Evolutionary conservation across 2,888 invertebrate species (phyloP).

Genomic region (Acholoe squamosa): DNA sequence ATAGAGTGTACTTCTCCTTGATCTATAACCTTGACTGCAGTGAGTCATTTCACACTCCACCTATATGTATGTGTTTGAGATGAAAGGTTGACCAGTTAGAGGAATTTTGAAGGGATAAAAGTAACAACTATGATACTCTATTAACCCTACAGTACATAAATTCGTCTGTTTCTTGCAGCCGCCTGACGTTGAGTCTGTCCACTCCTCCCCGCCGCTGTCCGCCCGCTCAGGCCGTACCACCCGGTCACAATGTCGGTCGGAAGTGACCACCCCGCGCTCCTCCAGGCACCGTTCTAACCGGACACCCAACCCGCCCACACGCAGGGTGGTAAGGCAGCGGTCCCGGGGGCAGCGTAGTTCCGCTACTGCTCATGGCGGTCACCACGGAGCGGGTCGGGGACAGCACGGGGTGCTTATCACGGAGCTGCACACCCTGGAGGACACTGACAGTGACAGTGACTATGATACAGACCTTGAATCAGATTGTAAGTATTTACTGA

Average conservation of each 20-base stretch:
- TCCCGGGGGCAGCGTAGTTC: not conserved
- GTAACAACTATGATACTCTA: no score
- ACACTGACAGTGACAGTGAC: constrained; percentile 56
- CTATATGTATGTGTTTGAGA: not conserved
- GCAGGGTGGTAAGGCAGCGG: not conserved
- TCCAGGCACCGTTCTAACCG: not conserved
- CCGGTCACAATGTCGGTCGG: no score
- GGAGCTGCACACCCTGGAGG: not conserved
- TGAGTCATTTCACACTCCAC: not conserved
- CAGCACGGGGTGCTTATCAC: not conserved
- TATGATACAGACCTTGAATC: constrained; percentile 67
- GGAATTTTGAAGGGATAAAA: no score
- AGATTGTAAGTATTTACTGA: constrained; percentile 50
- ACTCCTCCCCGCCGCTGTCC: not conserved
- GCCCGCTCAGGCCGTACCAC: not conserved
- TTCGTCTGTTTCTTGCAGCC: constrained; percentile 1
- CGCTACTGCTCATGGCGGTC: not conserved
- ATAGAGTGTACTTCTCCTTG: not conserved
- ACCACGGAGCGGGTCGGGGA: not conserved
- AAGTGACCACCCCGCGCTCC: not conserved
- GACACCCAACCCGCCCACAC: not conserved
- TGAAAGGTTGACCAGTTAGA: not conserved
- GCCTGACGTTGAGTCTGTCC: not conserved
- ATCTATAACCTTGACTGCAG: not conserved
- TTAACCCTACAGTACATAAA: not conserved